Conservation (phyloP, 2,888 invertebrate species). For the Tenthredo mesomela region DNA sequence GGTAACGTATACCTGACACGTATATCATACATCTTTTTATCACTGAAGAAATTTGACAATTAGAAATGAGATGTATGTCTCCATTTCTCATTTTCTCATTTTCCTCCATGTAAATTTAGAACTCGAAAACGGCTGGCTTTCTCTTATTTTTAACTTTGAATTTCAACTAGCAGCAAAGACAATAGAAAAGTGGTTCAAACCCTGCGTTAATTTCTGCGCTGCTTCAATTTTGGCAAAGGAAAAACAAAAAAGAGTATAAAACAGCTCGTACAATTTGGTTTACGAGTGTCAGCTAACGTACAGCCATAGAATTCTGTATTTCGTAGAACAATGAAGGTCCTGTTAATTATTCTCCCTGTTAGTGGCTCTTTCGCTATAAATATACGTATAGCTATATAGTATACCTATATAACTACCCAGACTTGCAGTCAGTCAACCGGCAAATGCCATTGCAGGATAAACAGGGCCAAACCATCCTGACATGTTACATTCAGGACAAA, state of each 20-base stretch:
- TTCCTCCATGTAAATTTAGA: background rate
- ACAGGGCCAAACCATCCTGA: background rate
- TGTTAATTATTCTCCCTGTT: slow-evolving; percentile 9
- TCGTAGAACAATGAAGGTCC: slow-evolving; percentile 24
- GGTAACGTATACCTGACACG: background rate
- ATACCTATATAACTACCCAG: background rate
- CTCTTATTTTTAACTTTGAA: background rate
- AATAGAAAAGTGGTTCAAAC: background rate
- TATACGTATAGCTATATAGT: background rate
- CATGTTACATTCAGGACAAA: too few relatives aligned
- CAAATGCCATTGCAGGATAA: background rate
- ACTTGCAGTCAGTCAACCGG: background rate
- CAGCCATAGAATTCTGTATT: background rate
- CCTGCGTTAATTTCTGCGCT: background rate
- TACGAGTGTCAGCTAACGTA: slow-evolving; percentile 11
- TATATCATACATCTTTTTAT: background rate
- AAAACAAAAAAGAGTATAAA: background rate
- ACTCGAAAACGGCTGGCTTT: background rate
- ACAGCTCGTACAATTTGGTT: slow-evolving; percentile 1
- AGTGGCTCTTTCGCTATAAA: background rate
- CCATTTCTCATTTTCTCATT: background rate
- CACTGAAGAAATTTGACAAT: background rate
- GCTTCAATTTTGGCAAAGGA: background rate
- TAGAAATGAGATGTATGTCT: background rate
- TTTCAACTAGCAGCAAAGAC: background rate